phyloP scores from a whole-genome alignment of 2,797 vertebrate species.

The Acanthis flammea region DNA sequence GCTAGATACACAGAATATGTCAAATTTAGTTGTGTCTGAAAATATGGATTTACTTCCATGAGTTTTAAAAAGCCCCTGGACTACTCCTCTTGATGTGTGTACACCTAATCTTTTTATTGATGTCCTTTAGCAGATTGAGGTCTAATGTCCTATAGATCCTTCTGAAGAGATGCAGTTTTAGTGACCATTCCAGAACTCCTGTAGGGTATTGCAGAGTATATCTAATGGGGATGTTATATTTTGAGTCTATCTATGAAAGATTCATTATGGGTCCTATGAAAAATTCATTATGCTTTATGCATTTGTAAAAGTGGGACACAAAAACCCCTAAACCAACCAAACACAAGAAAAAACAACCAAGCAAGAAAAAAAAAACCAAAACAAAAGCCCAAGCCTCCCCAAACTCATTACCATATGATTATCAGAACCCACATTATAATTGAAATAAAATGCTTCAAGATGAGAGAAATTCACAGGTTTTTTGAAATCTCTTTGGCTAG shows the following conservation, averaged over 20 bases:
- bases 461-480: background rate
- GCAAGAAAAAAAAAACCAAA: background rate
- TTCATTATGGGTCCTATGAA: background rate
- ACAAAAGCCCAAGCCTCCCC: fast-evolving
- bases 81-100: background rate
- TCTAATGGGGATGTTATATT: background rate
- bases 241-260: background rate
- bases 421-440: background rate
- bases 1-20: background rate
- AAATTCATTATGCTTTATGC: background rate
- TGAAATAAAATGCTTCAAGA: background rate
- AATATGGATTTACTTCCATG: background rate
- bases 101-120: background rate
- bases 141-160: background rate
- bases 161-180: background rate
- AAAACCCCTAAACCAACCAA: background rate
- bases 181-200: background rate
- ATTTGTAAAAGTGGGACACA: background rate
- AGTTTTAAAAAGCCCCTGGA: background rate
- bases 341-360: background rate
- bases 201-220: background rate
- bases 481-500: background rate
- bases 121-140: background rate
- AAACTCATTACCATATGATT: background rate
- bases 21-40: background rate